Evolutionary conservation across 2,113 vertebrate genomes (phyloP), one percentile per base, ranked within the genome.

Genomic region (Callipepla californica): DNA sequence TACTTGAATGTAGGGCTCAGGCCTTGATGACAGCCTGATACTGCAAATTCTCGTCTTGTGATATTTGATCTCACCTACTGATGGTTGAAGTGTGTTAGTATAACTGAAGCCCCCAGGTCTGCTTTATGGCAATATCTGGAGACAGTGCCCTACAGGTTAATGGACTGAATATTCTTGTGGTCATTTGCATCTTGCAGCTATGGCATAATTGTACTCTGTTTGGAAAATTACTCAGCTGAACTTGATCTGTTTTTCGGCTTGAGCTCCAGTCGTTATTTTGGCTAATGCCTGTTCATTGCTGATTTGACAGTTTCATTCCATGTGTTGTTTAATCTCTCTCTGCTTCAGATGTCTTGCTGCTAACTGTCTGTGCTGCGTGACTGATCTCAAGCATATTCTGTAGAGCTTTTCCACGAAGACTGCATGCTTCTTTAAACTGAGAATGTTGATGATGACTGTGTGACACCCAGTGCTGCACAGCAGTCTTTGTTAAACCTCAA

Each of bases 261-360:
- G 66, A 72, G 13, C 58, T 51, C 22, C 53, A 68, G 40, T 92
- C 59, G 81, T 84, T 92, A 77, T 90, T 92, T 90, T 88, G 61
- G 48, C 21, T 89, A 73, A 92, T 50, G 36, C 40, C 69, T 81
- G 21, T 73, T 67, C 42, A 8, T 87, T 90, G 45, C 45, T 91
- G 62, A 79, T 93, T 87, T 72, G 73, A 57, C 69, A 76, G 76
- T 92, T 93, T 79, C 26, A 57, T 87, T 68, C 44, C 13, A 21
- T 0, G 4, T 78, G 87, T 62, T 90, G 62, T 93, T 81, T 51
- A 77, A 80, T n/a, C 36, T 5, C 42, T 75, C 30, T 79, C 58
- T 84, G 74, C 80, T 79, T 93, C 66, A 34, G 36, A 65, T 88
- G 26, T 68, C 40, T 88, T 79, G 73, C 51, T 80, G 26, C 55